Evolutionary conservation across 2,113 vertebrate species (phyloP).

Genomic region (Sylvietta virens): DNA sequence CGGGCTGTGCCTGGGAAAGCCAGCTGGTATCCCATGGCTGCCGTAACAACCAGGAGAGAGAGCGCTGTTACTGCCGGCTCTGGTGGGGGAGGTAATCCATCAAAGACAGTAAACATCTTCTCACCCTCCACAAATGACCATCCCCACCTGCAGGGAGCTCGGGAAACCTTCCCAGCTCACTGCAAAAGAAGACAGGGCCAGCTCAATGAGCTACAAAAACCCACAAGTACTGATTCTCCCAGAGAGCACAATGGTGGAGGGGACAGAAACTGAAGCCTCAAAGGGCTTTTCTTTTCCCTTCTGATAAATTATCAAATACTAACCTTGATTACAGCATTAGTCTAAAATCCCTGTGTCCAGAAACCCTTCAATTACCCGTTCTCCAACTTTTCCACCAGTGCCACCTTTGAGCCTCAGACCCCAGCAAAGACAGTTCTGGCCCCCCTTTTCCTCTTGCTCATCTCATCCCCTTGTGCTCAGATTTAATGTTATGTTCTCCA

Average conservation of each 20-base stretch:
- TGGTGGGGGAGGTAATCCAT: neutral
- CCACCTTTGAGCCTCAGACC: neutral
- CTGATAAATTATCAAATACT: neutral
- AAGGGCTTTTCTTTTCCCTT: neutral
- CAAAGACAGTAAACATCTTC: neutral
- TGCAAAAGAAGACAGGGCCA: neutral
- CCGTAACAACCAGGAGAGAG: neutral
- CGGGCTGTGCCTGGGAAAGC: neutral
- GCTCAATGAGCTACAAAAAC: neutral
- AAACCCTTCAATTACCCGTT: neutral
- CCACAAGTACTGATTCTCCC: neutral
- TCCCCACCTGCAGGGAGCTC: fast-evolving
- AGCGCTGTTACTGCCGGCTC: neutral
- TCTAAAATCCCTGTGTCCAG: neutral
- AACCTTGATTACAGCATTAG: neutral
- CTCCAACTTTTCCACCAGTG: neutral
- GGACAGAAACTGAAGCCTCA: neutral
- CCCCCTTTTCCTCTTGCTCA: neutral
- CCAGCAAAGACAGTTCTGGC: neutral
- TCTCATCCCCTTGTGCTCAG: neutral
- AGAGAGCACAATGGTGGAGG: neutral
- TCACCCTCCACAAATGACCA: neutral
- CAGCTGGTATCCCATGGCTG: neutral
- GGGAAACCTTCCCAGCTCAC: neutral
- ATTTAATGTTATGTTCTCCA: neutral